phyloP scores from a whole-genome alignment of 2,113 vertebrate genomes.

The Paramormyrops kingsleyae region DNA sequence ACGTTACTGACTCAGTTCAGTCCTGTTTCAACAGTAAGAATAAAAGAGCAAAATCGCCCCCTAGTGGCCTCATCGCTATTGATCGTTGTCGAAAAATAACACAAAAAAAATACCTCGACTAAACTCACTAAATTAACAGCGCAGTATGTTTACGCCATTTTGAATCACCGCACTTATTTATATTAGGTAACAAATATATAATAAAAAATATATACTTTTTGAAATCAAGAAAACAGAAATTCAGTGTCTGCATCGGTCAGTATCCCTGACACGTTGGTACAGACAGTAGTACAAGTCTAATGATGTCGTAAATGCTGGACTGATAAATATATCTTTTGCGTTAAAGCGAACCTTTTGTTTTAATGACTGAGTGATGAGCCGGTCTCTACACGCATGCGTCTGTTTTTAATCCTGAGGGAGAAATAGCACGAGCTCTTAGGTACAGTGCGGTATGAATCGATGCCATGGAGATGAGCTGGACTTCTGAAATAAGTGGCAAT shows the following conservation, averaged over 20 bases:
- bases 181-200: background rate
- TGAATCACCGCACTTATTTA: background rate
- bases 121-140: background rate
- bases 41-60: background rate
- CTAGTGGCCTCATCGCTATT: background rate
- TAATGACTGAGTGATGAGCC: background rate
- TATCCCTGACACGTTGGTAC: background rate
- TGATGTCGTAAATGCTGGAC: background rate
- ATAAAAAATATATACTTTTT: background rate
- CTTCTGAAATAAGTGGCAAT: background rate
- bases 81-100: background rate
- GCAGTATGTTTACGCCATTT: background rate
- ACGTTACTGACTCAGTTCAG: background rate
- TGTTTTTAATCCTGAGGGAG: background rate
- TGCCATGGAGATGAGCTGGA: background rate
- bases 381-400: background rate
- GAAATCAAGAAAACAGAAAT: background rate
- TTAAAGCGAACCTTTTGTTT: background rate
- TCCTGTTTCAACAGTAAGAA: background rate
- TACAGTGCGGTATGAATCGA: background rate
- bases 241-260: background rate
- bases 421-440: background rate
- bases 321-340: background rate
- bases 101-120: background rate
- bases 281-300: background rate